phyloP scores from a whole-genome alignment of 1,140 invertebrate genomes.

The Lysiphlebus fabarum region DNA sequence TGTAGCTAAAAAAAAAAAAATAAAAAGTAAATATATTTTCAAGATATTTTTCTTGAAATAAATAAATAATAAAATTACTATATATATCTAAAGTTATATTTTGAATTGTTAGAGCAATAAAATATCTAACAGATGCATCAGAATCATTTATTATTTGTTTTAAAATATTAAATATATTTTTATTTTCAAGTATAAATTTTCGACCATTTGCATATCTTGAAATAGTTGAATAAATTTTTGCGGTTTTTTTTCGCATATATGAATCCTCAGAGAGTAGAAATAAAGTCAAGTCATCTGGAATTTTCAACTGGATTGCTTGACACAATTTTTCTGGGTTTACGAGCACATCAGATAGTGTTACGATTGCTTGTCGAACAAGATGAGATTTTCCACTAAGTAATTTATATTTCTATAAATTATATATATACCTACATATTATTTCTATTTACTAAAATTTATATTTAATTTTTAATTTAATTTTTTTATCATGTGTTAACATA shows the following conservation, averaged over 20 bases:
- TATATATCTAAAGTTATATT: conserved; percentile 25
- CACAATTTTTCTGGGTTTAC: conserved; percentile 31
- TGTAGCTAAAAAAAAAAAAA: conserved; percentile 8
- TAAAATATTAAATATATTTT: conserved; percentile 28
- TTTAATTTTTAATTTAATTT: no score
- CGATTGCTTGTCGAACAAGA: conserved; percentile 26
- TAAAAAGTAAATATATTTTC: background rate
- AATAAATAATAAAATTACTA: conserved; percentile 22
- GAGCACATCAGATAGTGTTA: conserved; percentile 28
- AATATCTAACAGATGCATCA: conserved; percentile 26
- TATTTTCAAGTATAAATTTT: conserved; percentile 30
- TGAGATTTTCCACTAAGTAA: conserved; percentile 25
- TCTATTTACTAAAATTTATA: no score
- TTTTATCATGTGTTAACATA: no score
- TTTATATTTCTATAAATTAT: conserved; percentile 19
- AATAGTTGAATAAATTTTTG: conserved; percentile 31
- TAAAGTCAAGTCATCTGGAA: conserved; percentile 31
- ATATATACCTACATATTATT: no score
- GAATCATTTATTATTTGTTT: conserved; percentile 29
- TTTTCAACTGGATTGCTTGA: conserved; percentile 24
- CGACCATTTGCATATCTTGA: conserved; percentile 29
- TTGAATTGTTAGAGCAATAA: conserved; percentile 31
- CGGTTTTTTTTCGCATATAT: conserved; percentile 33
- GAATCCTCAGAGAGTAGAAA: conserved; percentile 32
- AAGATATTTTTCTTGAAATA: background rate